Evolutionary conservation across 35 echinoderm and acorn worm genomes (phyloP), one percentile per base, ranked within the genome.

Genomic region (Stichopus chloronotus): DNA sequence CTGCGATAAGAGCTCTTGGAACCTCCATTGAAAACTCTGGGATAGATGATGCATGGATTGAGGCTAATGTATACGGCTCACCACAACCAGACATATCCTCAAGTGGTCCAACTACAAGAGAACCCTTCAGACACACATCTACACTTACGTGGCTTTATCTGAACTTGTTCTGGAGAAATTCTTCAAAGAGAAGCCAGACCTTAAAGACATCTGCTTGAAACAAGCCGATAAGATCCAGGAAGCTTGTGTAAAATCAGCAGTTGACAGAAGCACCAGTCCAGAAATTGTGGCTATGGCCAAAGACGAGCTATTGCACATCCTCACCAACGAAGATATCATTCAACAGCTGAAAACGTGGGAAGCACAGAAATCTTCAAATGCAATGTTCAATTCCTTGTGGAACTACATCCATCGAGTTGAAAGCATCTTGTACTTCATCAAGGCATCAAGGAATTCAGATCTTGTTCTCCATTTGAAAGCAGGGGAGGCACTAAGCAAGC

Each of bases 1-100:
- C 83, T 87, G 90, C 94, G 8, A n/a, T 95, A 53, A 57, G 94
- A 61, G 91, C 91, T 78, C 91, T 92, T 19, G 94, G 94, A 5
- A 55, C 55, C 16, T 90, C 91, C 10, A 95, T 95, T 8, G 94
- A 92, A 24, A 95, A 93, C 94, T 92, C 89, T 58, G 94, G n/a
- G n/a, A n/a, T n/a, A n/a, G n/a, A n/a, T n/a, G n/a, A n/a, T n/a
- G n/a, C n/a, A n/a, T n/a, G n/a, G n/a, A n/a, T n/a, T n/a, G n/a
- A n/a, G n/a, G n/a, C n/a, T n/a, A n/a, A n/a, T n/a, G n/a, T n/a
- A n/a, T n/a, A n/a, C n/a, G n/a, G n/a, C n/a, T n/a, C n/a, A n/a
- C n/a, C n/a, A n/a, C n/a, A n/a, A n/a, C n/a, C n/a, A n/a, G n/a
- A n/a, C n/a, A n/a, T n/a, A n/a, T n/a, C n/a, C n/a, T n/a, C n/a